phyloP scores from a whole-genome alignment of 1,140 invertebrate species.

The Stenopsyche tienmushanensis region DNA sequence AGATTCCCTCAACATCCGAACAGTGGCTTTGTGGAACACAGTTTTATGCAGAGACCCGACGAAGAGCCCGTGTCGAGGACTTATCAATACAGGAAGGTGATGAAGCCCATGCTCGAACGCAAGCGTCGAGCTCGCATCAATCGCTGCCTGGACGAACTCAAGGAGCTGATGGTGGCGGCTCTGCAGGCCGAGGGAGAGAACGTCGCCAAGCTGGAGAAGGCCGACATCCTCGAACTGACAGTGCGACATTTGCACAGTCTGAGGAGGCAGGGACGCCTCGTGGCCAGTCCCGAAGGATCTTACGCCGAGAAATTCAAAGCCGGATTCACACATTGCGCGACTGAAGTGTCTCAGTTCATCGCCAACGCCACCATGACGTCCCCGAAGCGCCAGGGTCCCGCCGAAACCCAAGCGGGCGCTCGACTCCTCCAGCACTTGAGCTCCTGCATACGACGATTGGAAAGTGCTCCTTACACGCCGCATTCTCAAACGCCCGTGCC shows the following conservation, averaged over 20 bases:
- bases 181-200: slow-evolving; percentile 83
- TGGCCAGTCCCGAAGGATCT: slow-evolving; percentile 66
- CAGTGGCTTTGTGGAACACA: slow-evolving; percentile 13
- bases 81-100: slow-evolving; percentile 89
- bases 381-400: slow-evolving; percentile 52
- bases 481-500: neutral
- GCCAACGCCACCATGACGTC: slow-evolving; percentile 60
- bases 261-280: slow-evolving; percentile 67
- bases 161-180: slow-evolving; percentile 86
- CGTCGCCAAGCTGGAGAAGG: slow-evolving; percentile 92
- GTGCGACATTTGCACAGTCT: slow-evolving; percentile 87
- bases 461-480: slow-evolving; percentile 6
- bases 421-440: slow-evolving; percentile 22
- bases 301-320: slow-evolving; percentile 79
- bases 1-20: neutral
- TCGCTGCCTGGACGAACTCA: slow-evolving; percentile 88
- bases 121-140: slow-evolving; percentile 92
- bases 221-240: slow-evolving; percentile 93
- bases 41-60: slow-evolving; percentile 16
- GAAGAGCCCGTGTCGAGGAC: slow-evolving; percentile 76
- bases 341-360: slow-evolving; percentile 85
- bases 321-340: slow-evolving; percentile 89
- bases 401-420: slow-evolving; percentile 26
- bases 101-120: slow-evolving; percentile 94
- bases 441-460: slow-evolving; percentile 29